These are phyloP conservation scores for Syngnathoides biaculeatus DNA, from an alignment of 2,113 vertebrate species.

Conservation along the genomic window DNA sequence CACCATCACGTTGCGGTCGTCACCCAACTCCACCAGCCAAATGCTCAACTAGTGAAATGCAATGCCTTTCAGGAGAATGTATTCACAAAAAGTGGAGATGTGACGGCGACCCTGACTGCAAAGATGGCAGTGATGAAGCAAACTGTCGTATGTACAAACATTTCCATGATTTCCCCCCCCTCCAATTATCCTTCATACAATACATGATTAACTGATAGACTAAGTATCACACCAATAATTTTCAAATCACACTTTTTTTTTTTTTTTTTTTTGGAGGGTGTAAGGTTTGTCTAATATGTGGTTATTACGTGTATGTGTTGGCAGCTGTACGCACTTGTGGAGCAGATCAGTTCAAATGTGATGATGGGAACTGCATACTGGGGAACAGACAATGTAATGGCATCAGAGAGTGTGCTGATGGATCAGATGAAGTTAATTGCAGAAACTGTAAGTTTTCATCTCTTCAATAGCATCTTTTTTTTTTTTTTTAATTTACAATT, in stretches of 20 bases:
- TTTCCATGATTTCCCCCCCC: background rate
- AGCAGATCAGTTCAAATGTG: conserved; percentile 91
- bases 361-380: conserved; percentile 87
- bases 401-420: conserved; percentile 86
- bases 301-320: conserved; percentile 7
- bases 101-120: conserved; percentile 93
- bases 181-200: too few relatives aligned
- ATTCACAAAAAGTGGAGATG: conserved; percentile 97
- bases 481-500: background rate
- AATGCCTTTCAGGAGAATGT: conserved; percentile 89
- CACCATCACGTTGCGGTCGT: conserved; percentile 83
- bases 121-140: conserved; percentile 90
- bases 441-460: conserved; percentile 75
- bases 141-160: conserved; percentile 86
- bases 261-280: background rate
- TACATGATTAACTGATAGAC: too few relatives aligned
- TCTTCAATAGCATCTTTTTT: background rate
- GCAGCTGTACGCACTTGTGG: conserved; percentile 87
- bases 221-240: background rate
- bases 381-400: conserved; percentile 89
- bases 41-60: conserved; percentile 83
- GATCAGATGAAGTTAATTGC: conserved; percentile 88
- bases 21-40: conserved; percentile 79
- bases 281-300: background rate
- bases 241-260: background rate